phyloP scores from a whole-genome alignment of 2,113 vertebrate genomes.

The Notiomystis cincta region DNA sequence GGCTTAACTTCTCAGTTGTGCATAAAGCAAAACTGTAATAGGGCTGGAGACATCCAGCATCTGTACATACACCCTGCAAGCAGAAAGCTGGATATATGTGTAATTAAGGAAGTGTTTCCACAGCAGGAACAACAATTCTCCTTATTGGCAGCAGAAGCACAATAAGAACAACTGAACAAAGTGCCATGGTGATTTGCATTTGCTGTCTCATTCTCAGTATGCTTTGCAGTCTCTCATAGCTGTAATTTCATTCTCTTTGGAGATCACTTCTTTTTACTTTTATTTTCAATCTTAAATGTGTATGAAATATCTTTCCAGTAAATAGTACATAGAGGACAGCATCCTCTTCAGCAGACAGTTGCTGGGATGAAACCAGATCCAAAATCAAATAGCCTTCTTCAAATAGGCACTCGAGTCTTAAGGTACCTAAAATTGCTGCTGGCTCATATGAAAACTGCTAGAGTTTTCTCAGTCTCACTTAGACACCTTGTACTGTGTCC shows the following conservation, averaged over 20 bases:
- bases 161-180: constrained; percentile 36
- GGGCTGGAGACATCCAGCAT: background rate
- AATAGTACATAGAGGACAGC: background rate
- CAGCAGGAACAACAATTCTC: constrained; percentile 47
- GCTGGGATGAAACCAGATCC: background rate
- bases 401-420: background rate
- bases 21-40: background rate
- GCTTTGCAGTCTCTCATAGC: constrained; percentile 6
- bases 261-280: background rate
- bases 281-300: background rate
- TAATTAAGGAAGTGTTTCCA: constrained; percentile 56
- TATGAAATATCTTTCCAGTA: background rate
- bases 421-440: background rate
- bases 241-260: constrained; percentile 28
- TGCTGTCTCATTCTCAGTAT: background rate
- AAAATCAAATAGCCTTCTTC: background rate
- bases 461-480: background rate
- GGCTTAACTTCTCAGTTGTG: background rate
- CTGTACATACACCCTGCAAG: background rate
- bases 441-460: background rate
- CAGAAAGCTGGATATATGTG: constrained; percentile 43
- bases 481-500: background rate
- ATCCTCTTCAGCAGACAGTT: background rate
- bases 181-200: background rate
- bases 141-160: constrained; percentile 50